A percentile compares a stretch with the other conserved stretches of the same genome.
Conservation (phyloP, 1,140 invertebrate genomes). For the Zeugodacus cucurbitae region DNA sequence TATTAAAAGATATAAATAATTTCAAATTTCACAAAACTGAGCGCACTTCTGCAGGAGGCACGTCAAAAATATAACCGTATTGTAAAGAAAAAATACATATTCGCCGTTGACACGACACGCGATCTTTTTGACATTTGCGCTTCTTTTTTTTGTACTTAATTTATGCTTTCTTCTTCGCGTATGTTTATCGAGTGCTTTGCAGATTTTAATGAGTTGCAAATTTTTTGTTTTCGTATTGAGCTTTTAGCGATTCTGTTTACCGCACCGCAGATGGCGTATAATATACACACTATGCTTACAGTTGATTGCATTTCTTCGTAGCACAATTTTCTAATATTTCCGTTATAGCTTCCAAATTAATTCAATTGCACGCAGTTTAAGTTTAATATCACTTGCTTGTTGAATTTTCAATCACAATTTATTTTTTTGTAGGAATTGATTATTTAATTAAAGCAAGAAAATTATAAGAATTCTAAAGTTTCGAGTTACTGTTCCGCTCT, state of each 20-base stretch:
- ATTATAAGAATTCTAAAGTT: not conserved
- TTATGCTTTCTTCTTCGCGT: not conserved
- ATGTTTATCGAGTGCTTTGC: not conserved
- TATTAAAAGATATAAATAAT: not conserved
- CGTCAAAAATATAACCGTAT: slow-evolving; percentile 2
- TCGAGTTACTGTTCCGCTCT: not conserved
- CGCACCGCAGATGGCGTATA: not conserved
- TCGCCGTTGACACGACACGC: not conserved
- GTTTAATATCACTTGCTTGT: not conserved
- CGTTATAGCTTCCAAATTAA: not conserved
- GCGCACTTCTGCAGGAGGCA: not conserved
- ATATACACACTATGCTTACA: not conserved
- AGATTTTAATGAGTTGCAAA: not conserved
- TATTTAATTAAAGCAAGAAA: not conserved
- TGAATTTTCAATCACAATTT: not conserved
- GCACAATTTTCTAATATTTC: not conserved
- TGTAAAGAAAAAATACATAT: not conserved
- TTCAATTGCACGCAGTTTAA: not conserved
- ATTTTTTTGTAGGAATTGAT: too few species aligned
- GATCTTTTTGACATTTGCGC: not conserved
- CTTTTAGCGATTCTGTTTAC: not conserved
- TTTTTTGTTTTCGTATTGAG: not conserved
- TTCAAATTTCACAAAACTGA: not conserved
- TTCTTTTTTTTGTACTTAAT: slow-evolving; percentile 1
- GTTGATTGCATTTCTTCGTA: not conserved